Conservation (phyloP, 2,888 invertebrate species). For the Aporophyla lueneburgensis region DNA sequence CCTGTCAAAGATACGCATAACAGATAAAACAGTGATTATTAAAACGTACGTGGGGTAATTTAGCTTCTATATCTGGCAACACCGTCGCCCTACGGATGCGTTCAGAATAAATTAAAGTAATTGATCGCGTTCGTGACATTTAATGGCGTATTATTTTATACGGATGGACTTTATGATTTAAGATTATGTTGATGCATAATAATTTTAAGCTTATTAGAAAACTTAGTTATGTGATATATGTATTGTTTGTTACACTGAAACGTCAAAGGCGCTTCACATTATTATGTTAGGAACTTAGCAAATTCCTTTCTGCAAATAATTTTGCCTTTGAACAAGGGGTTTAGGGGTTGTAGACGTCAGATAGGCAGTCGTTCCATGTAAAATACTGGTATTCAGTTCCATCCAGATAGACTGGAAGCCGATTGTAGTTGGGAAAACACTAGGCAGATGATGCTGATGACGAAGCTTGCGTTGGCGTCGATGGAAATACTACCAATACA, state of each 20-base stretch:
- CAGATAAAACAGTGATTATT: slow-evolving; percentile 36
- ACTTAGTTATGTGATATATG: slow-evolving; percentile 1
- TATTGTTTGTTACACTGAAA: background rate
- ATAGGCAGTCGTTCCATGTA: no score
- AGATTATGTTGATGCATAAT: slow-evolving; percentile 31
- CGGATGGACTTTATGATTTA: slow-evolving; percentile 31
- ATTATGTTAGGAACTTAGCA: background rate
- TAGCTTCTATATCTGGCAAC: slow-evolving; percentile 60
- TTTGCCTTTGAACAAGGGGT: background rate
- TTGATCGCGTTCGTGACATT: slow-evolving; percentile 61
- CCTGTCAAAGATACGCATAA: slow-evolving; percentile 21
- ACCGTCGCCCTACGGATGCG: slow-evolving; percentile 54
- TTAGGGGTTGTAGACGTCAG: no score
- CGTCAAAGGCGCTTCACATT: background rate
- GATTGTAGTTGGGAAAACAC: no score
- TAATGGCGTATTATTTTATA: slow-evolving; percentile 56
- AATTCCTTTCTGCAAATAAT: background rate
- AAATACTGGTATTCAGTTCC: no score
- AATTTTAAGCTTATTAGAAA: slow-evolving; percentile 24
- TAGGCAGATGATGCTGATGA: no score
- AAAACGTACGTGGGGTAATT: slow-evolving; percentile 57
- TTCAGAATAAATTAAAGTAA: slow-evolving; percentile 63
- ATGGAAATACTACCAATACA: background rate
- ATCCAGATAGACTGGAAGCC: no score
- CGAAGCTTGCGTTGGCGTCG: no score